Percentiles rank a stretch among this genome's conserved stretches.
Evolutionary conservation across 2,113 vertebrate species (phyloP).

Genomic region (Apteryx owenii): DNA sequence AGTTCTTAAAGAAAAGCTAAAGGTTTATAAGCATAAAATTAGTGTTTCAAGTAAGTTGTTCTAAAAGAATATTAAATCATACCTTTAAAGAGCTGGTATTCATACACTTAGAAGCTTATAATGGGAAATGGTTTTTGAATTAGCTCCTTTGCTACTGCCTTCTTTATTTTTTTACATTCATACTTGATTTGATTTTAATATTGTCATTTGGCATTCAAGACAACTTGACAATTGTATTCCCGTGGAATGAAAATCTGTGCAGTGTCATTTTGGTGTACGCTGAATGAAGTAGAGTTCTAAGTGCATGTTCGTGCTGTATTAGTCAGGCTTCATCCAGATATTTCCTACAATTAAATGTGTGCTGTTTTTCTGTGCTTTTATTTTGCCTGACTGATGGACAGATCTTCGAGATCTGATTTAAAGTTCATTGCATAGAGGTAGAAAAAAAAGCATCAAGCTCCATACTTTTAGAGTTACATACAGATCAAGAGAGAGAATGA

Average conservation of each 20-base stretch:
- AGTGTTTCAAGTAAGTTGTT: not conserved
- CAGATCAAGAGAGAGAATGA: not conserved
- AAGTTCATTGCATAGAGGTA: not conserved
- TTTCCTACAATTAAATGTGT: not conserved
- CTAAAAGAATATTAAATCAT: not conserved
- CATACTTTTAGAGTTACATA: not conserved
- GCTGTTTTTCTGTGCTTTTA: not conserved
- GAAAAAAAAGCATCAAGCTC: no score
- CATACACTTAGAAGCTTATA: not conserved
- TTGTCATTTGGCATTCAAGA: slow-evolving; percentile 19
- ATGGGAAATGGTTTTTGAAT: not conserved
- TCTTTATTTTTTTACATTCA: not conserved
- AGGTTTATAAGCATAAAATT: not conserved
- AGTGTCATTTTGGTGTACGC: not conserved
- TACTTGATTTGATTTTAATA: not conserved
- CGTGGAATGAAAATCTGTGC: not conserved
- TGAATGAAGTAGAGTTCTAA: not conserved
- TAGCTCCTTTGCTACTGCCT: not conserved
- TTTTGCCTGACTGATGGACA: not conserved
- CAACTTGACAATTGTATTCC: not conserved
- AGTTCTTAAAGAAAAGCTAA: not conserved
- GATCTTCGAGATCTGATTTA: not conserved
- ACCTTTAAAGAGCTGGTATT: not conserved
- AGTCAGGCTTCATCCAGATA: not conserved
- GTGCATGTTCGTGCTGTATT: not conserved